These are phyloP conservation scores for Leptinotarsa rubiginosa DNA, from an alignment of 2,888 invertebrate genomes.

Conservation along the genomic window DNA sequence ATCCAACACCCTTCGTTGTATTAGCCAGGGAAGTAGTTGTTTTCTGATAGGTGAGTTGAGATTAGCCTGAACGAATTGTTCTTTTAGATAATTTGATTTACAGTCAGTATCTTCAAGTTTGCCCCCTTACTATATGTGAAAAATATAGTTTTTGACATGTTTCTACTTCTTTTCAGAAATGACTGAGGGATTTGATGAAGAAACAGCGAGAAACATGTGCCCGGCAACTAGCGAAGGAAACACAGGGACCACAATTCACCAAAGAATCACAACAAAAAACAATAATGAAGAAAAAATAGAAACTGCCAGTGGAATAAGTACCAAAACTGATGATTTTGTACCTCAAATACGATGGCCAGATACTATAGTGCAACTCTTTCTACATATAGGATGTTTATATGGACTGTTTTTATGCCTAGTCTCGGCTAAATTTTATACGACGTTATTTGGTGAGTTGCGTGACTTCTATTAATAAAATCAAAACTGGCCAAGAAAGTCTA, in stretches of 20 bases:
- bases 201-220: conserved; percentile 36
- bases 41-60: no score
- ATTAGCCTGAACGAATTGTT: no score
- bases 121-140: background rate
- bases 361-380: conserved; percentile 75
- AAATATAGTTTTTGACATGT: background rate
- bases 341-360: conserved; percentile 81
- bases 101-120: background rate
- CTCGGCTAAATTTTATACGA: conserved; percentile 73
- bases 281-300: conserved; percentile 36
- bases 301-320: conserved; percentile 26
- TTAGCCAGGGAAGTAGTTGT: no score
- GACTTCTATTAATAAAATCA: background rate
- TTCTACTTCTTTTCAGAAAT: conserved; percentile 42
- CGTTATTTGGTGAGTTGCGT: conserved; percentile 76
- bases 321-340: conserved; percentile 64
- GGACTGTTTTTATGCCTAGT: conserved; percentile 76
- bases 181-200: conserved; percentile 46
- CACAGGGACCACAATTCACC: conserved; percentile 34
- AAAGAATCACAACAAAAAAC: conserved; percentile 34
- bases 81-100: no score
- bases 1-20: no score
- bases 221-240: conserved; percentile 28
- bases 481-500: no score
- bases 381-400: conserved; percentile 78